These are phyloP conservation scores for Callorhinus ursinus DNA, from an alignment of 2,113 vertebrate genomes.

Conservation along the genomic window DNA sequence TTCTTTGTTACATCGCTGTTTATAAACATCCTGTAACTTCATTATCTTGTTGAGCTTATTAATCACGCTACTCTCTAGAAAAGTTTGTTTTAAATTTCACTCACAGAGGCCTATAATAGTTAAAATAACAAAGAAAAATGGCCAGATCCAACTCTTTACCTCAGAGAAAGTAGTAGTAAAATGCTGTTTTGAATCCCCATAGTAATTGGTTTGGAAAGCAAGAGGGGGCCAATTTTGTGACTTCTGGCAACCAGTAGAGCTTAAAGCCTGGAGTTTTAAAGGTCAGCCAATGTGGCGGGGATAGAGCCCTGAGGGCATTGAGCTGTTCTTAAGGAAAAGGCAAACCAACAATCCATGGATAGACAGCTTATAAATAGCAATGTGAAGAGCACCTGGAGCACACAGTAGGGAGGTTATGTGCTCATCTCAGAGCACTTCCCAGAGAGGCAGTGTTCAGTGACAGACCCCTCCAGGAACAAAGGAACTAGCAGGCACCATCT, in stretches of 20 bases:
- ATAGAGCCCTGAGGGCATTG: background rate
- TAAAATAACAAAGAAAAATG: slow-evolving; percentile 56
- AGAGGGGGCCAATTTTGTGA: background rate
- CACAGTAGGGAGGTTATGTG: background rate
- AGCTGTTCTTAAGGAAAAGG: background rate
- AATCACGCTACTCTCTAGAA: slow-evolving; percentile 31
- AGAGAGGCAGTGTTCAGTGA: background rate
- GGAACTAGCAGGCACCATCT: background rate
- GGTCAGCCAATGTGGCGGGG: background rate
- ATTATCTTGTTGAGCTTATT: slow-evolving; percentile 39
- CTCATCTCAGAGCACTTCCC: background rate
- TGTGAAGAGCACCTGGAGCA: background rate
- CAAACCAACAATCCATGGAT: background rate
- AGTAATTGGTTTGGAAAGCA: background rate
- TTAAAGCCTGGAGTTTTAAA: background rate
- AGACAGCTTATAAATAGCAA: background rate
- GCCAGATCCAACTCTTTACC: background rate
- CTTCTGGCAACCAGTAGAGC: background rate
- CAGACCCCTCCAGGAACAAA: background rate
- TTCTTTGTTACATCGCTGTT: slow-evolving; percentile 76
- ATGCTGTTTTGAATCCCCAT: background rate
- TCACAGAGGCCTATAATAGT: slow-evolving; percentile 49
- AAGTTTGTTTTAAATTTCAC: slow-evolving; percentile 59
- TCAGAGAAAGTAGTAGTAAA: background rate
- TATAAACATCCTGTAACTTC: slow-evolving; percentile 59